Evolutionary conservation across 2,888 invertebrate species (phyloP).

Genomic region (Papilio gigon): DNA sequence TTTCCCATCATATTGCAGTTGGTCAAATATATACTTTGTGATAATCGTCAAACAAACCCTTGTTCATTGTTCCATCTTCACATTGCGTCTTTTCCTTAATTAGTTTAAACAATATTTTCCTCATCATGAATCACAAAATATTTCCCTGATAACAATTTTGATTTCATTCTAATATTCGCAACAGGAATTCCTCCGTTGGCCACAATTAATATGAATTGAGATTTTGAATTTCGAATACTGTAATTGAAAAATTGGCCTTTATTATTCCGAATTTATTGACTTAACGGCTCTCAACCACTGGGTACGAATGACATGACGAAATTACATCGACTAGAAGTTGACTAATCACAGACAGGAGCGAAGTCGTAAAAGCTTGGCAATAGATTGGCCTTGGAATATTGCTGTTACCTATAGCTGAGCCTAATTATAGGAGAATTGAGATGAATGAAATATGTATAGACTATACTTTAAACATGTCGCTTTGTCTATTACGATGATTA

Average conservation of each 20-base stretch:
- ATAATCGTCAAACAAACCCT: no score
- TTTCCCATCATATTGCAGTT: no score
- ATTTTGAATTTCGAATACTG: neutral
- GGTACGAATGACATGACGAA: conserved; percentile 2
- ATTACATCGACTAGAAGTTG: neutral
- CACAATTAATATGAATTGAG: no score
- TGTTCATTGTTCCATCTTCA: no score
- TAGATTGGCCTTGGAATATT: conserved; percentile 6
- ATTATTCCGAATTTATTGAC: conserved; percentile 3
- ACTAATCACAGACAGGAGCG: conserved; percentile 6
- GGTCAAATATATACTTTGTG: no score
- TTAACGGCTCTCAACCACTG: neutral
- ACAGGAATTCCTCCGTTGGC: no score
- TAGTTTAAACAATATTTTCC: no score
- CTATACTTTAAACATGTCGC: neutral
- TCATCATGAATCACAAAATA: no score
- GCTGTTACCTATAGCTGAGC: neutral
- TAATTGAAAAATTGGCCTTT: conserved; percentile 17
- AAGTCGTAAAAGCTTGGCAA: conserved; percentile 7
- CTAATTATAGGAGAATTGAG: neutral
- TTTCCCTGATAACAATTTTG: no score
- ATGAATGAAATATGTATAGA: neutral
- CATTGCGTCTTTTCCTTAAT: no score
- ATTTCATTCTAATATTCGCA: no score
- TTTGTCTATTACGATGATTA: neutral